Percentiles rank a stretch among this genome's conserved stretches.
These are phyloP conservation scores for Lucilia sericata DNA, from an alignment of 1,140 invertebrate species.

Conservation along the genomic window DNA sequence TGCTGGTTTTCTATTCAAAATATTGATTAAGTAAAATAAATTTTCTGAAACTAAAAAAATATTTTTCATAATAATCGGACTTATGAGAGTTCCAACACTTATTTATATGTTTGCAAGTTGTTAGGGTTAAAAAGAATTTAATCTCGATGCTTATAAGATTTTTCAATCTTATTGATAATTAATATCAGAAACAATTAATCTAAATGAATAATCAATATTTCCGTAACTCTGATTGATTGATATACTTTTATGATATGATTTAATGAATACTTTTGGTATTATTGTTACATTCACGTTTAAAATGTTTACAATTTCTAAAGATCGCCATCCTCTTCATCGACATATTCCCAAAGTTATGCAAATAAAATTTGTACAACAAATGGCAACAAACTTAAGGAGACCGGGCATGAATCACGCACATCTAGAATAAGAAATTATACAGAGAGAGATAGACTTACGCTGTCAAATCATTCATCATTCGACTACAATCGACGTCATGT, in stretches of 20 bases:
- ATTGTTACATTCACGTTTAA: constrained; percentile 4
- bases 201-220: no score
- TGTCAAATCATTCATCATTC: constrained; percentile 48
- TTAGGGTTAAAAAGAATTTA: no score
- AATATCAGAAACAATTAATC: no score
- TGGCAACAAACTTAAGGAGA: neutral
- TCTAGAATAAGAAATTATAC: constrained; percentile 58
- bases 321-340: constrained; percentile 59
- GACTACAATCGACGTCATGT: constrained; percentile 55
- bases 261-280: neutral
- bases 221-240: neutral
- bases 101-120: no score
- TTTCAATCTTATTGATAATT: no score
- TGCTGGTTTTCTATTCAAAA: no score
- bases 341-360: constrained; percentile 55
- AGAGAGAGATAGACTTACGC: constrained; percentile 65
- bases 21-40: no score
- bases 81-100: no score
- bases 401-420: constrained; percentile 50
- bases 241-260: neutral
- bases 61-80: no score
- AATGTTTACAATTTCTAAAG: constrained; percentile 49
- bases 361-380: constrained; percentile 4
- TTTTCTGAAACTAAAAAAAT: no score
- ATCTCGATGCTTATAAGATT: no score